phyloP scores from a whole-genome alignment of 2,797 vertebrate genomes.

The Lithobates pipiens region DNA sequence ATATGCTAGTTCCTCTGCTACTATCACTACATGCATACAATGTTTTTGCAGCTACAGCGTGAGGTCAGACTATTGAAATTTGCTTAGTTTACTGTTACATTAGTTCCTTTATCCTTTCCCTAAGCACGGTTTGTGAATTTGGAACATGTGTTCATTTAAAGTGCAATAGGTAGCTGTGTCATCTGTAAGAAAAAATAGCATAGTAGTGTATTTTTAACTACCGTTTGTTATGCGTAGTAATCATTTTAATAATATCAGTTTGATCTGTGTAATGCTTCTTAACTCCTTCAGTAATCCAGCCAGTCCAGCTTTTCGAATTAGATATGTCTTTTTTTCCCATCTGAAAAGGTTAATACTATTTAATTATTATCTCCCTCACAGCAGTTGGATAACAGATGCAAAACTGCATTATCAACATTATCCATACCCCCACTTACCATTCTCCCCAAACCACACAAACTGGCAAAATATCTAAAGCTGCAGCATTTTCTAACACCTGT shows the following conservation, averaged over 20 bases:
- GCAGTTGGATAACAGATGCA: conserved; percentile 59
- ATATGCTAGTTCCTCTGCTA: too few relatives aligned
- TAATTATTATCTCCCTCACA: conserved; percentile 51
- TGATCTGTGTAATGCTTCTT: not conserved
- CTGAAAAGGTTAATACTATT: conserved; percentile 38
- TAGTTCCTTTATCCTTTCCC: too few relatives aligned
- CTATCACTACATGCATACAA: too few relatives aligned
- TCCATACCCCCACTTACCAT: conserved; percentile 52
- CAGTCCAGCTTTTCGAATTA: not conserved
- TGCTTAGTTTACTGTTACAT: too few relatives aligned
- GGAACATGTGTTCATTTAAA: not conserved
- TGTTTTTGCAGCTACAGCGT: too few relatives aligned
- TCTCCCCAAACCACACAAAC: conserved; percentile 43
- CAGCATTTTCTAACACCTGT: conserved; percentile 54
- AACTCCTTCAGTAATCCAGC: not conserved
- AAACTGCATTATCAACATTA: conserved; percentile 60
- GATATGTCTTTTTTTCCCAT: not conserved
- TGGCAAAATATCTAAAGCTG: conserved; percentile 46
- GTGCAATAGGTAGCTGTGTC: not conserved
- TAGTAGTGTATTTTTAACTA: conserved; percentile 12
- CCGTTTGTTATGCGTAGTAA: not conserved
- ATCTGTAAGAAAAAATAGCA: not conserved
- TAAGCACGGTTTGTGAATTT: too few relatives aligned
- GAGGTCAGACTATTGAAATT: too few relatives aligned
- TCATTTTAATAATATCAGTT: not conserved